These are phyloP conservation scores for Drosophila yooni DNA, from an alignment of 2,888 invertebrate species.

Conservation along the genomic window DNA sequence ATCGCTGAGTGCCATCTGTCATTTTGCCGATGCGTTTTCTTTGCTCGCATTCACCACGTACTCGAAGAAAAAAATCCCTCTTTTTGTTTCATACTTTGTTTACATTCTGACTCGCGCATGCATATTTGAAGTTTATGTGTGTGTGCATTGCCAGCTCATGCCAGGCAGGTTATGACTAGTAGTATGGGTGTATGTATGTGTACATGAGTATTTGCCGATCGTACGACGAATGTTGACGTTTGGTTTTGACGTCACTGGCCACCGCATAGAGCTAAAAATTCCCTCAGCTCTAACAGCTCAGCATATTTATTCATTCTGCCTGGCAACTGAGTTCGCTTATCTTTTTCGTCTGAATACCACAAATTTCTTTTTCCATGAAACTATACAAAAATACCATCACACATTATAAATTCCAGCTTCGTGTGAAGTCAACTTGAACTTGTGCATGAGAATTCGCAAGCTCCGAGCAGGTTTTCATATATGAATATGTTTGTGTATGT, in stretches of 20 bases:
- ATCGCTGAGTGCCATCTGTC: slow-evolving; percentile 5
- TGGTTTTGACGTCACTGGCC: slow-evolving; percentile 46
- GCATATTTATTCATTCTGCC: slow-evolving; percentile 13
- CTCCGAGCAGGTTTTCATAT: slow-evolving; percentile 43
- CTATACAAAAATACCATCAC: slow-evolving; percentile 43
- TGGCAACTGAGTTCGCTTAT: slow-evolving; percentile 41
- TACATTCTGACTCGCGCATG: slow-evolving; percentile 34
- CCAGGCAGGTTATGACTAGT: slow-evolving; percentile 1
- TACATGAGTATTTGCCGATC: slow-evolving; percentile 32
- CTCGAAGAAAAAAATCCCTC: neutral
- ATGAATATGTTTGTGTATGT: neutral
- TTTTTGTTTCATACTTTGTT: slow-evolving; percentile 32
- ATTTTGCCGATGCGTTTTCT: slow-evolving; percentile 28
- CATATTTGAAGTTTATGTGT: neutral
- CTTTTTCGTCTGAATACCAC: slow-evolving; percentile 17
- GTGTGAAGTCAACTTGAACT: slow-evolving; percentile 55
- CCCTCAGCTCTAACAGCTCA: slow-evolving; percentile 17
- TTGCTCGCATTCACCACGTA: slow-evolving; percentile 22
- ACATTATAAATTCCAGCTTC: slow-evolving; percentile 32
- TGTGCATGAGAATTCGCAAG: slow-evolving; percentile 33
- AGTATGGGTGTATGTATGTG: neutral
- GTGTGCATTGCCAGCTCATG: slow-evolving; percentile 6
- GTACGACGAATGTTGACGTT: slow-evolving; percentile 35
- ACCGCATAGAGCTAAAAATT: slow-evolving; percentile 4
- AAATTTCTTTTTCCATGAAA: slow-evolving; percentile 19